Base-by-base conservation (phyloP, 2,888 invertebrate genomes). In the Merodon equestris region DNA sequence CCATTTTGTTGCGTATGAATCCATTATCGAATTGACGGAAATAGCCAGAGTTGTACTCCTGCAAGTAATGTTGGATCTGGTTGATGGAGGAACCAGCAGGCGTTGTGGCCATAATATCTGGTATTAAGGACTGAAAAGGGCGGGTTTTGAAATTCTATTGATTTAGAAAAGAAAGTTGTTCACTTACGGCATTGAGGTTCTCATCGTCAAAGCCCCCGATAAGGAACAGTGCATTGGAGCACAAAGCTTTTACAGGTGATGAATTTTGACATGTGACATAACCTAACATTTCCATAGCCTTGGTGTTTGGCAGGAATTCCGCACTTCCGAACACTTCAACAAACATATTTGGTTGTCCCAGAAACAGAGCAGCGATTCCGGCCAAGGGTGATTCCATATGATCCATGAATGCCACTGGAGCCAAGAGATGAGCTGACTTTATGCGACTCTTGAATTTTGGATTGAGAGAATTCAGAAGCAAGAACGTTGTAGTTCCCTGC, bases 331-430 rank as follows among this genome's bases (percentile, higher is more conserved):
- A 84, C 0, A 87, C 19, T 67, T 84, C 86, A 3, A 84, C 81
- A 1, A 84, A 70, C 0, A 83, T 82, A 40, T 85, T 86, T 3
- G 87, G 84, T 9, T 86, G 85, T 13, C 86, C 85, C 1, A 86
- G 18, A 9, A 85, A 34, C 5, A 92, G 93, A 0, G 93, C 93
- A 0, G 94, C 85, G 36, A 92, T 88, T 70, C 90, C 89, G 50
- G 84, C 85, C 56, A 95, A 7, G 0, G 95, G 85, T 42, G 84
- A 83, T 17, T 84, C 83, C 85, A 84, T 84, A 53, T 86, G 68
- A 9, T 81, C 84, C 84, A 86, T 84, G 79, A 81, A 86, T 12
- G 82, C 86, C 13, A 86, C 85, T 2, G 86, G 86, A 2, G 86
- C 86, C 58, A 86, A 38, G 18, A 86, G 72, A 66, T 86, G 86